Percentiles rank a stretch among this genome's conserved stretches.
phyloP scores from a whole-genome alignment of 2,797 vertebrate genomes.

The Botia almorhae region DNA sequence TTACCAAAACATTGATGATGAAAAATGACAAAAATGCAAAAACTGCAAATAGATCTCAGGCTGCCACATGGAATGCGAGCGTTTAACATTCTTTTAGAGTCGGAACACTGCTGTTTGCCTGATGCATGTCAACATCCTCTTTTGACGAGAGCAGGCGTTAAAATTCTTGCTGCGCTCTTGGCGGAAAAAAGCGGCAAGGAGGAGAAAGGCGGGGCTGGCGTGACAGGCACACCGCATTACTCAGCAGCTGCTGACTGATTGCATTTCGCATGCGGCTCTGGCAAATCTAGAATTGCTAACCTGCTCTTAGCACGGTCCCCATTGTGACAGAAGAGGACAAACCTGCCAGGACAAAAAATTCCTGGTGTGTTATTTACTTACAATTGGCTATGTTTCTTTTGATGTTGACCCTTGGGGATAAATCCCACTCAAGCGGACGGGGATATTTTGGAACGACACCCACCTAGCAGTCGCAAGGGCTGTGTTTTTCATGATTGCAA shows the following conservation, averaged over 20 bases:
- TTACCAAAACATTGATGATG: slow-evolving; percentile 44
- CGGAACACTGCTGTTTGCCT: slow-evolving; percentile 41
- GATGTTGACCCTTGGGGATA: slow-evolving; percentile 44
- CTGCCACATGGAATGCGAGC: slow-evolving; percentile 8
- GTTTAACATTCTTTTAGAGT: slow-evolving; percentile 59
- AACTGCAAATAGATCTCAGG: slow-evolving; percentile 36
- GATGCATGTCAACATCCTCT: slow-evolving; percentile 60
- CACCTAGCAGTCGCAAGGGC: slow-evolving; percentile 4
- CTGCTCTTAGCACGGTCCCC: slow-evolving; percentile 59
- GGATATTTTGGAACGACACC: not conserved
- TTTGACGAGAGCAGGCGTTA: slow-evolving; percentile 65
- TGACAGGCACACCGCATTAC: slow-evolving; percentile 67
- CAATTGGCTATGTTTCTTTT: slow-evolving; percentile 37
- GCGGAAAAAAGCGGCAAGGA: slow-evolving; percentile 45
- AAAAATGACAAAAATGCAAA: slow-evolving; percentile 44
- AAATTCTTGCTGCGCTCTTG: slow-evolving; percentile 61
- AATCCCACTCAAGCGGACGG: not conserved
- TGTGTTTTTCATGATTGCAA: slow-evolving; percentile 15
- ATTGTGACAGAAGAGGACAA: slow-evolving; percentile 62
- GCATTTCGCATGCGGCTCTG: slow-evolving; percentile 66
- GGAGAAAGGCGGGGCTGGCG: slow-evolving; percentile 44
- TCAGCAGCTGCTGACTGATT: slow-evolving; percentile 71
- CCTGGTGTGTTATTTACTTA: slow-evolving; percentile 21
- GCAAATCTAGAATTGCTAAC: slow-evolving; percentile 69
- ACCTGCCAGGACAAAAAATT: slow-evolving; percentile 32